These are phyloP conservation scores for Drosophila nr. fundita DNA, from an alignment of 2,888 invertebrate species.

Conservation along the genomic window DNA sequence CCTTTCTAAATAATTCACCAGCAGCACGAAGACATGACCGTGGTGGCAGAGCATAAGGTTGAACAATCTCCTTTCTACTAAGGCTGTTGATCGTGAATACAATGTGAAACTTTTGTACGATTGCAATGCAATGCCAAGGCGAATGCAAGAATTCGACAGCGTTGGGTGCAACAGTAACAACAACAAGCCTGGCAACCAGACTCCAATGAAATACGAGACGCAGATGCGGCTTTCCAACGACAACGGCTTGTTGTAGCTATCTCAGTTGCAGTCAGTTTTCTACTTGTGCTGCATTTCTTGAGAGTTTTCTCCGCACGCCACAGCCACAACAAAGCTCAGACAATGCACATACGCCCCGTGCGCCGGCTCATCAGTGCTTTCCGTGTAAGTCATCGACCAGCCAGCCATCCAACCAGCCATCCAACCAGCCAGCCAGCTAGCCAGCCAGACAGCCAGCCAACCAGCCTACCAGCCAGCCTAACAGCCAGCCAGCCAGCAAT, in stretches of 20 bases:
- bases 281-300: slow-evolving; percentile 62
- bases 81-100: slow-evolving; percentile 46
- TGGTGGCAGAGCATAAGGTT: slow-evolving; percentile 7
- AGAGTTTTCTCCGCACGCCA: slow-evolving; percentile 66
- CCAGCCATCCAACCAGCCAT: slow-evolving; percentile 23
- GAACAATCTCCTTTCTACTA: slow-evolving; percentile 26
- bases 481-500: slow-evolving; percentile 9
- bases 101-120: slow-evolving; percentile 60
- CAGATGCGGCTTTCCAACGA: slow-evolving; percentile 64
- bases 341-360: slow-evolving; percentile 76
- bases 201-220: slow-evolving; percentile 60
- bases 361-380: slow-evolving; percentile 39
- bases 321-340: slow-evolving; percentile 36
- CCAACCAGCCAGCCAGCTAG: slow-evolving; percentile 15
- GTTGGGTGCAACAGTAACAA: slow-evolving; percentile 42
- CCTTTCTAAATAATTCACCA: slow-evolving; percentile 17
- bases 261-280: slow-evolving; percentile 55
- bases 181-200: slow-evolving; percentile 41
- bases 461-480: slow-evolving; percentile 16
- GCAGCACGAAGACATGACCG: slow-evolving; percentile 5
- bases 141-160: slow-evolving; percentile 62
- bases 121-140: slow-evolving; percentile 50
- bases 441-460: slow-evolving; percentile 16
- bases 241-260: slow-evolving; percentile 37
- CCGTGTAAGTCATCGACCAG: slow-evolving; percentile 75